phyloP scores from a whole-genome alignment of 2,113 vertebrate species.

The Acanthisitta chloris region DNA sequence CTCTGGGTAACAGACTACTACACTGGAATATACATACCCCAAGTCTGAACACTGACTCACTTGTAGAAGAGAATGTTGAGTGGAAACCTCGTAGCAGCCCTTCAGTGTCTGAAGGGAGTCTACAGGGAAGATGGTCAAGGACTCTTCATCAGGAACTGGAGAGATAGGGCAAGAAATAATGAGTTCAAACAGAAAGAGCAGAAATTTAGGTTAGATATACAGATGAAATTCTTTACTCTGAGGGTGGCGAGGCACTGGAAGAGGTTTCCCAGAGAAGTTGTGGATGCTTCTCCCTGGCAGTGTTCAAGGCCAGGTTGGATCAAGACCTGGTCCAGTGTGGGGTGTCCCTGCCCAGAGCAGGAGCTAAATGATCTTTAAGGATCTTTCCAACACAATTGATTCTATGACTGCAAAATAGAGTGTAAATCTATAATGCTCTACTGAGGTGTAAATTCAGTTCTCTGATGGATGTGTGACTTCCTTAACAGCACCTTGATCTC shows the following conservation, averaged over 20 bases:
- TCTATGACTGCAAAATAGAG: not conserved
- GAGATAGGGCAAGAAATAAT: no score
- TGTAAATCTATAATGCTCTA: not conserved
- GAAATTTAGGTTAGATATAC: not conserved
- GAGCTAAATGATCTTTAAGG: not conserved
- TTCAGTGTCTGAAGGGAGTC: not conserved
- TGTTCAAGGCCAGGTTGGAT: not conserved
- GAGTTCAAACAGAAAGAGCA: rapidly evolving
- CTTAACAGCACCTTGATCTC: not conserved
- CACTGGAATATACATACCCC: rapidly evolving
- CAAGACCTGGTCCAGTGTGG: not conserved
- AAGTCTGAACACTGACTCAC: not conserved
- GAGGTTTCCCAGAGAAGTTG: not conserved
- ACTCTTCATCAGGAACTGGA: not conserved
- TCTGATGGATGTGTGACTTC: not conserved
- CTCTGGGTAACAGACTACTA: not conserved
- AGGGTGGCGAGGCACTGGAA: not conserved
- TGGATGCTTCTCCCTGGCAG: not conserved
- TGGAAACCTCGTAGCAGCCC: not conserved
- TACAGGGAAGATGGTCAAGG: not conserved
- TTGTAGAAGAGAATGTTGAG: not conserved
- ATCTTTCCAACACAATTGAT: not conserved
- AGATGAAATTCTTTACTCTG: not conserved
- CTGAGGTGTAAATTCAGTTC: not conserved
- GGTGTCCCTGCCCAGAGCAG: no score